Percentiles rank a stretch among this genome's conserved stretches.
Conservation (phyloP, 2,797 vertebrate genomes). For the Acrocephalus scirpaceus region DNA sequence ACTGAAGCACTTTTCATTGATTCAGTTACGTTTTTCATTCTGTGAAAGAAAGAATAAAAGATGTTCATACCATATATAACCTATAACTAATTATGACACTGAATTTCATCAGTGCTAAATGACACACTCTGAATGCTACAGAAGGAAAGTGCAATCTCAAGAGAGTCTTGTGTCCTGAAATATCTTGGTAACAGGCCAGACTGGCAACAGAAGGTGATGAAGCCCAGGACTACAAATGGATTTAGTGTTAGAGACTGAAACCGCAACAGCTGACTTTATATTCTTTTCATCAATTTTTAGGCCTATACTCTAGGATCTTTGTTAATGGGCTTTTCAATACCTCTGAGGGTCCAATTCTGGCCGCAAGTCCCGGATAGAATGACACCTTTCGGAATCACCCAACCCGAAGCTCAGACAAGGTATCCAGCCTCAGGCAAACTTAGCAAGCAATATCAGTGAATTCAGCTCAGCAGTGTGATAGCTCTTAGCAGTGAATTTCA, state of each 20-base stretch:
- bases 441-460: too few relatives aligned
- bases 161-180: background rate
- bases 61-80: background rate
- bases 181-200: background rate
- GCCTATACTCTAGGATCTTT: background rate
- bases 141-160: background rate
- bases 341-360: too few relatives aligned
- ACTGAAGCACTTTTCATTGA: background rate
- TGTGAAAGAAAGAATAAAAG: background rate
- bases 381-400: too few relatives aligned
- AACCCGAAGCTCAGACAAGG: too few relatives aligned
- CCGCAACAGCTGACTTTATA: background rate
- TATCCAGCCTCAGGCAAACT: too few relatives aligned
- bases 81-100: background rate
- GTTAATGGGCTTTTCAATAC: too few relatives aligned
- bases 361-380: too few relatives aligned
- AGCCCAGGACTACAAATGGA: background rate
- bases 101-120: background rate
- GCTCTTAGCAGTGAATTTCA: too few relatives aligned
- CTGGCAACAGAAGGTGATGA: background rate
- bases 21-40: background rate
- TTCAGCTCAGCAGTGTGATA: too few relatives aligned
- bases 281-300: background rate
- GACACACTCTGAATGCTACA: background rate
- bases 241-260: background rate